Evolutionary conservation across 1,140 invertebrate genomes (phyloP), one percentile per base, ranked within the genome.

Genomic region (Pentalonia nigronervosa): DNA sequence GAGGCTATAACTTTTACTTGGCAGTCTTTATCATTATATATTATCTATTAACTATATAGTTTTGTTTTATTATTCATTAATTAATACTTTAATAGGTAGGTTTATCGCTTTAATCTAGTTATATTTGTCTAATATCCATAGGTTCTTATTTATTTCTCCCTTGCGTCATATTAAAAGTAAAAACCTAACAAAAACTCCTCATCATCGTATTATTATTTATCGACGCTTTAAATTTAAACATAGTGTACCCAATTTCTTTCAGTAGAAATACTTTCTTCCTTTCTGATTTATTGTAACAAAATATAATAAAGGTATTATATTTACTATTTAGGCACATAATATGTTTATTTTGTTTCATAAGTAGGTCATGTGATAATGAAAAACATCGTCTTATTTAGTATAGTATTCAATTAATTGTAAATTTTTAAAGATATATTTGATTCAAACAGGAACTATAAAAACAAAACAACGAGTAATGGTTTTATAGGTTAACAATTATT

Each of bases 401-500:
- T 67, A 67, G n/a, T 67, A 67, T 17, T 7, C 60, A 17, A 76
- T 23, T 76, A 76, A 1, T n/a, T 76, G 14, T 76, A 76, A 17
- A n/a, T 76, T 17, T 76, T 7, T n/a, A 17, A 76, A n/a, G 3
- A n/a, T 76, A n/a, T n/a, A 76, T n/a, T 30, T 17, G n/a, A 76
- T n/a, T 76, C n/a, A 76, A n/a, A 76, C 60, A 76, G n/a, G 14
- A n/a, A n/a, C n/a, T 34, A 76, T 76, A 6, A 76, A 76, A 34
- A n/a, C n/a, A n/a, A n/a, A 11, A 1, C 14, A 17, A 6, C 4
- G 30, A 60, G 9, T n/a, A n/a, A 7, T 3, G 0, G n/a, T 14
- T 76, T 67, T 14, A 53, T 53, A 53, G 25, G 60, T 67, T 6
- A n/a, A n/a, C n/a, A 76, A n/a, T n/a, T 8, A 76, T n/a, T 67